Conservation (phyloP, 2,797 vertebrate species). For the Mallotus villosus region DNA sequence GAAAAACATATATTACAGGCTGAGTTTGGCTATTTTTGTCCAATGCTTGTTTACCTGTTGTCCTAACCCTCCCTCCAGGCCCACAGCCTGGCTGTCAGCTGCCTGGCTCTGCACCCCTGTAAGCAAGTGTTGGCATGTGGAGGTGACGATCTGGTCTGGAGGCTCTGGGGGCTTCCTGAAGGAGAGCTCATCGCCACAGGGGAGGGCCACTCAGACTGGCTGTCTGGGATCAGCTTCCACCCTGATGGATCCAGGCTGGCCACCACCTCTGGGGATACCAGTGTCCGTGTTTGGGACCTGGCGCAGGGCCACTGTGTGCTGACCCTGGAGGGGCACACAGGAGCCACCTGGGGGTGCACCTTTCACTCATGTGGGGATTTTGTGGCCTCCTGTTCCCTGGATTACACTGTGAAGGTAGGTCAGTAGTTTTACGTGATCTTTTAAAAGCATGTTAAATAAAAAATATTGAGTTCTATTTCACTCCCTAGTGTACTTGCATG, state of each 20-base stretch:
- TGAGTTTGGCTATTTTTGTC: too few relatives aligned
- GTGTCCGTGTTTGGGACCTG: slow-evolving; percentile 75
- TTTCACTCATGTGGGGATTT: slow-evolving; percentile 77
- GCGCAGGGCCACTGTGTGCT: slow-evolving; percentile 60
- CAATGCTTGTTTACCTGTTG: neutral
- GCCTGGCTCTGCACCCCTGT: slow-evolving; percentile 68
- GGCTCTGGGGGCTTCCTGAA: slow-evolving; percentile 69
- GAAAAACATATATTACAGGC: neutral
- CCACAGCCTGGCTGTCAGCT: slow-evolving; percentile 52
- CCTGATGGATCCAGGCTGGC: slow-evolving; percentile 74
- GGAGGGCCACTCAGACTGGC: slow-evolving; percentile 78
- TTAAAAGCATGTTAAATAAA: too few relatives aligned
- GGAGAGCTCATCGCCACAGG: slow-evolving; percentile 73
- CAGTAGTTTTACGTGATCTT: too few relatives aligned
- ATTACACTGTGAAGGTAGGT: slow-evolving; percentile 67
- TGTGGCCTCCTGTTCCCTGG: slow-evolving; percentile 79
- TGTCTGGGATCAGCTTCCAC: slow-evolving; percentile 78
- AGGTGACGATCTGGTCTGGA: slow-evolving; percentile 78
- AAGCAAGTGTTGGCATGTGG: slow-evolving; percentile 67
- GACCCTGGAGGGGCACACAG: slow-evolving; percentile 69
- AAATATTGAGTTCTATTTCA: too few relatives aligned
- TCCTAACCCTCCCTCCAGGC: slow-evolving; percentile 23
- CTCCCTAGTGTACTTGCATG: neutral
- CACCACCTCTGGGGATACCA: slow-evolving; percentile 72
- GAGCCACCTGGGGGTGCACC: slow-evolving; percentile 64